Conservation (phyloP, 2,797 vertebrate species). For the Agapornis canus region DNA sequence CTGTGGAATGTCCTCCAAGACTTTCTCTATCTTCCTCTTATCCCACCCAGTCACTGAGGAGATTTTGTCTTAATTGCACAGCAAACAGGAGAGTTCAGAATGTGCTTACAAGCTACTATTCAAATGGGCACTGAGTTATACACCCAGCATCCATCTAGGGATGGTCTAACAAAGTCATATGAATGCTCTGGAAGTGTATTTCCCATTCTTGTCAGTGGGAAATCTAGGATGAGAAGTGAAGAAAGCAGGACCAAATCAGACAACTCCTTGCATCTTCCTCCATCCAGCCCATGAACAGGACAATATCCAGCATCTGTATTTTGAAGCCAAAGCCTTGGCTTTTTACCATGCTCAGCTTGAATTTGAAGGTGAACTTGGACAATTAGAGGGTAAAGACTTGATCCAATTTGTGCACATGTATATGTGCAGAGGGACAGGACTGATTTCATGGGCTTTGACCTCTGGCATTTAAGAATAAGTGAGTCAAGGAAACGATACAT, state of each 20-base stretch:
- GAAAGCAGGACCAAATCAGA: not conserved
- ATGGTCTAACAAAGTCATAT: not conserved
- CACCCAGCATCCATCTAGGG: not conserved
- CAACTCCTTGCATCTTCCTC: not conserved
- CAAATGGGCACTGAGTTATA: not conserved
- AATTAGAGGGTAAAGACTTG: slow-evolving; percentile 3
- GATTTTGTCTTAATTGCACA: not conserved
- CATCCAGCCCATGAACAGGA: not conserved
- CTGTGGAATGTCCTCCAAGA: not conserved
- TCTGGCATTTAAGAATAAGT: not conserved
- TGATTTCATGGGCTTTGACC: slow-evolving; percentile 5
- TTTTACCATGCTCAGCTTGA: not conserved
- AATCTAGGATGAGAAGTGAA: not conserved
- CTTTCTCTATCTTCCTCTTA: not conserved
- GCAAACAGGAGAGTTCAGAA: not conserved
- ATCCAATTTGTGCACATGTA: not conserved
- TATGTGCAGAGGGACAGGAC: not conserved
- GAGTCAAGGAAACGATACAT: not conserved
- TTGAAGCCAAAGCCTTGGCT: not conserved
- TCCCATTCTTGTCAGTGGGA: not conserved
- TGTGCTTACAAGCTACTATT: not conserved
- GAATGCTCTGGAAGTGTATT: not conserved
- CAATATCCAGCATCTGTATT: not conserved
- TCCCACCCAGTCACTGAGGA: not conserved
- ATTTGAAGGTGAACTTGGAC: not conserved